Conservation (phyloP, 2,797 vertebrate species). For the Macroramphosus scolopax region DNA sequence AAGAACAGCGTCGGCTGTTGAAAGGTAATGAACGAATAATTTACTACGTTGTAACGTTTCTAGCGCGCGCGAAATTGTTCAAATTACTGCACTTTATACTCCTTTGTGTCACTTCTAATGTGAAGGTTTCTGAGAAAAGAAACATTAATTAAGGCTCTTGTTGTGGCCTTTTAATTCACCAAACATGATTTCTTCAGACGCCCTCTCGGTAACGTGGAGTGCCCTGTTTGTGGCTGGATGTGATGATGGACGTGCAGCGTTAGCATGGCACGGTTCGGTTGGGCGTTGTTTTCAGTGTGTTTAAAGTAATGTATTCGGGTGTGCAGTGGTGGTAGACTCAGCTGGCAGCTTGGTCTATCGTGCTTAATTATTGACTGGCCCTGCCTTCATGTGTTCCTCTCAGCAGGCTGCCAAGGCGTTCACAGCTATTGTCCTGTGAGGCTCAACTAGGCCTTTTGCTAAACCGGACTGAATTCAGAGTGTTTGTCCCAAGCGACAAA, state of each 20-base stretch:
- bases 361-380: constrained; percentile 5
- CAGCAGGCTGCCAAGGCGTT: background rate
- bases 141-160: fast-evolving
- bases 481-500: constrained; percentile 35
- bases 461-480: constrained; percentile 8
- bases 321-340: background rate
- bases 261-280: constrained; percentile 26
- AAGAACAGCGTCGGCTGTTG: constrained; percentile 5
- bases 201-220: constrained; percentile 9
- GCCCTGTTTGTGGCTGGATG: constrained; percentile 11
- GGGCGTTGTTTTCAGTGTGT: constrained; percentile 26
- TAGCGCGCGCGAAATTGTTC: background rate
- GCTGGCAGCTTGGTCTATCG: background rate
- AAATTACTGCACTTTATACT: no score
- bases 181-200: constrained; percentile 11
- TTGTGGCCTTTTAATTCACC: background rate
- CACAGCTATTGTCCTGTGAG: constrained; percentile 50
- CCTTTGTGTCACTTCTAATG: no score
- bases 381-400: constrained; percentile 7
- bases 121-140: no score
- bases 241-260: constrained; percentile 37
- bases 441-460: constrained; percentile 43
- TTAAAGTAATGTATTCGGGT: background rate
- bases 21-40: constrained; percentile 51
- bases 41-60: constrained; percentile 10